Base-by-base conservation (phyloP, 2,888 invertebrate genomes). In the Apotomis turbidana region DNA sequence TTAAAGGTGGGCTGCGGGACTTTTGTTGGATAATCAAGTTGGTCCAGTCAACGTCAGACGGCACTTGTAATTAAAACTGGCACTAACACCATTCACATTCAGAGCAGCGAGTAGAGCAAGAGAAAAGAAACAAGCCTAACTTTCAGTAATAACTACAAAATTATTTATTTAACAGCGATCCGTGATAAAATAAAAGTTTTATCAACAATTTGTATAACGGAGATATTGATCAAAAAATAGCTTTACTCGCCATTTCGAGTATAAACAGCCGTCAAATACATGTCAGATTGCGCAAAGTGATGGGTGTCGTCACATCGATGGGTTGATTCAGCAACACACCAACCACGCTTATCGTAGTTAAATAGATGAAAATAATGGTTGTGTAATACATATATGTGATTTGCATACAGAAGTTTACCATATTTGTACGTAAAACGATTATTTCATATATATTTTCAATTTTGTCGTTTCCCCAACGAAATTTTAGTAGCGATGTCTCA, bases 1-100 rank as follows among this genome's bases (percentile, higher is more conserved):
- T 85, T 83, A 81, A 83, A 87, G 80, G 80, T 83, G 64, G 69
- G 67, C 74, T 73, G 68, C 49, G 62, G 64, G 69, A 69, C 60
- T 73, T 73, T 69, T 61, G 64, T 72, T 44, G 13, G 59, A 64
- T 63, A 72, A 73, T 69, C 71, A 72, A 58, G 68, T 63, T 72
- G 63, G 59, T 63, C 57, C 46, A 72, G 72, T 72, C 68, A 59
- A 68, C 63, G 63, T 68, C 72, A 72, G 68, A 58, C 58, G 54
- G 46, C 68, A 54, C 58, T 72, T 58, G 52, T 72, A 72, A 72
- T 72, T 72, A 72, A 71, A 72, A 72, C 57, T 68, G 63, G 41
- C 58, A 58, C 52, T 68, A 59, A 63, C 54, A 63, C 68, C 72
- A 54, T 59, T 72, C 59, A 72, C 46, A 54, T 63, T 72, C 71